These are phyloP conservation scores for Cynopterus sphinx DNA, from an alignment of 2,797 vertebrate genomes.

Conservation along the genomic window DNA sequence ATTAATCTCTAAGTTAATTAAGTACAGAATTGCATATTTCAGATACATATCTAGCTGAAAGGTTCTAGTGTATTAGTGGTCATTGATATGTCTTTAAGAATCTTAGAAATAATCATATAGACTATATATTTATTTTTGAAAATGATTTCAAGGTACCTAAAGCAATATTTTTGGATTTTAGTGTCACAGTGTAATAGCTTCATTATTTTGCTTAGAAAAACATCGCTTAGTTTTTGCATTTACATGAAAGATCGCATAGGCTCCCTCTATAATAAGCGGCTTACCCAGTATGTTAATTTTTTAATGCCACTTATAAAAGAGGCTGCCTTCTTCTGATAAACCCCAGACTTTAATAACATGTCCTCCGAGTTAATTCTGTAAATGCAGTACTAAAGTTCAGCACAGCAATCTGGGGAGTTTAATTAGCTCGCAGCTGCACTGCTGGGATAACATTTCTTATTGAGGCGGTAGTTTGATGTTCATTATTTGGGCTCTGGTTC, in stretches of 20 bases:
- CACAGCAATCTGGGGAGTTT: constrained; percentile 23
- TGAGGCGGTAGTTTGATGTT: constrained; percentile 23
- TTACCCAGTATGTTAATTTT: constrained; percentile 75
- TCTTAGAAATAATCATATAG: constrained; percentile 51
- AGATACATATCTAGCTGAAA: neutral
- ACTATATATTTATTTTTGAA: constrained; percentile 58
- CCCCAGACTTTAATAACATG: constrained; percentile 62
- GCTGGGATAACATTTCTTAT: constrained; percentile 60
- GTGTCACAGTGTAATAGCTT: constrained; percentile 44
- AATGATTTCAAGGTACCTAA: constrained; percentile 38
- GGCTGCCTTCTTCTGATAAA: constrained; percentile 71
- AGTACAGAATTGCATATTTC: constrained; percentile 42
- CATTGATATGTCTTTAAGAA: constrained; percentile 41
- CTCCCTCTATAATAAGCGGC: constrained; percentile 56
- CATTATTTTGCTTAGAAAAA: constrained; percentile 69
- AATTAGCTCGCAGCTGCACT: constrained; percentile 68
- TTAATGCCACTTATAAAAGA: constrained; percentile 53
- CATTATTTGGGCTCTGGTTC: constrained; percentile 58
- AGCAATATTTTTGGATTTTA: constrained; percentile 42
- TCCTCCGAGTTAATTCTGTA: constrained; percentile 66
- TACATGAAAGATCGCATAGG: constrained; percentile 54
- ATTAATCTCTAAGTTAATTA: constrained; percentile 58
- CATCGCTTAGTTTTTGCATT: constrained; percentile 51
- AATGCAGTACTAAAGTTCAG: constrained; percentile 65
- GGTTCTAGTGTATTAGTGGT: neutral